These are phyloP conservation scores for Galleria mellonella DNA, from an alignment of 1,140 invertebrate species.

Conservation along the genomic window DNA sequence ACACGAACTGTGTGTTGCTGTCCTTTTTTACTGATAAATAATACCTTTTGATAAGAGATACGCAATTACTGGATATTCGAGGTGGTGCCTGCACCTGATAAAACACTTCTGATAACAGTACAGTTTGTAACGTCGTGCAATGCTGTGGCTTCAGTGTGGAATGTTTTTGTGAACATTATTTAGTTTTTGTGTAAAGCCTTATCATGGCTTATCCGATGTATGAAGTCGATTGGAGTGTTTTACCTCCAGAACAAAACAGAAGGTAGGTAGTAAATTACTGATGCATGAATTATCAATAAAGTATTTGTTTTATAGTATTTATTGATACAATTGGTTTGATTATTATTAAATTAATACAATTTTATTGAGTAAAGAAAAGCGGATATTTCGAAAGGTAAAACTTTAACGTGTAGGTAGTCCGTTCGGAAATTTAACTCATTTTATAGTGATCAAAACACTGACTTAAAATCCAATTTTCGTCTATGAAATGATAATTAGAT, in stretches of 20 bases:
- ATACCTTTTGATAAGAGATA: constrained; percentile 71
- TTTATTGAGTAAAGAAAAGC: too few species aligned
- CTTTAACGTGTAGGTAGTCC: constrained; percentile 4
- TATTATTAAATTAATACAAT: too few species aligned
- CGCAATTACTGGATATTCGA: constrained; percentile 61
- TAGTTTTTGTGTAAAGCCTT: constrained; percentile 26
- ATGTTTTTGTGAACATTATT: constrained; percentile 48
- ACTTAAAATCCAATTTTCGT: too few species aligned
- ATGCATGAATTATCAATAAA: too few species aligned
- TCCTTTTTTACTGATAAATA: constrained; percentile 71
- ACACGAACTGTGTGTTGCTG: constrained; percentile 57
- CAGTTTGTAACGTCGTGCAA: constrained; percentile 53
- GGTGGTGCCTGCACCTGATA: constrained; percentile 67
- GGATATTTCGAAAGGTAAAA: too few species aligned
- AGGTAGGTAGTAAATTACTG: constrained; percentile 74
- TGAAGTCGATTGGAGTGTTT: constrained; percentile 86
- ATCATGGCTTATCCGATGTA: constrained; percentile 75
- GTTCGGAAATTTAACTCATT: constrained; percentile 10
- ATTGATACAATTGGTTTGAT: too few species aligned
- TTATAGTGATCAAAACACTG: too few species aligned
- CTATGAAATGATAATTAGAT: too few species aligned
- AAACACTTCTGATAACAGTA: constrained; percentile 66
- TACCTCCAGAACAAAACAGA: constrained; percentile 87
- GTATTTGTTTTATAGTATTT: too few species aligned
- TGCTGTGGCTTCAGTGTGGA: constrained; percentile 52